Evolutionary conservation across 2,797 vertebrate species (phyloP).

Genomic region (Champsocephalus gunnari): DNA sequence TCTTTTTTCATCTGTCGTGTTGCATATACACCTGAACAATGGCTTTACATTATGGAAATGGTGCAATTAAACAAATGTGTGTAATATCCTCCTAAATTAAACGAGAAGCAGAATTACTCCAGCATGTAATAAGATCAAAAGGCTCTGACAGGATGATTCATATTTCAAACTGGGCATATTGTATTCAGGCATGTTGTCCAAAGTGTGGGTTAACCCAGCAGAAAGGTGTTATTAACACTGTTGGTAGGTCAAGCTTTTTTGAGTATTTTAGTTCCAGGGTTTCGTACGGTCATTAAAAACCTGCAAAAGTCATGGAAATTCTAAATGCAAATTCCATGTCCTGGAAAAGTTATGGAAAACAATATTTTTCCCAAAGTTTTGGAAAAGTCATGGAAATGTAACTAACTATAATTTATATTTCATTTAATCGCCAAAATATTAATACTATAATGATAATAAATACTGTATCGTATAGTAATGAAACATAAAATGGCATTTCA

Average conservation of each 20-base stretch:
- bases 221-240: not conserved
- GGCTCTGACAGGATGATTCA: not conserved
- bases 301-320: no score
- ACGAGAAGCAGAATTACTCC: not conserved
- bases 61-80: not conserved
- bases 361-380: no score
- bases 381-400: no score
- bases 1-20: not conserved
- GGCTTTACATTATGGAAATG: not conserved
- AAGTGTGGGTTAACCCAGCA: not conserved
- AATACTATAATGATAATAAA: no score
- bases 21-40: not conserved
- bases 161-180: not conserved
- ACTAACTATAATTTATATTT: no score
- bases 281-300: no score
- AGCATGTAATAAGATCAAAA: not conserved
- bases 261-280: not conserved
- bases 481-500: no score
- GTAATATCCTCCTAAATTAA: not conserved
- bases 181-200: not conserved
- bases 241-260: no score
- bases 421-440: no score
- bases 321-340: no score
- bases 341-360: no score
- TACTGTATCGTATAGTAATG: no score